phyloP scores from a whole-genome alignment of 2,888 invertebrate species.

The Clusia tigrina region DNA sequence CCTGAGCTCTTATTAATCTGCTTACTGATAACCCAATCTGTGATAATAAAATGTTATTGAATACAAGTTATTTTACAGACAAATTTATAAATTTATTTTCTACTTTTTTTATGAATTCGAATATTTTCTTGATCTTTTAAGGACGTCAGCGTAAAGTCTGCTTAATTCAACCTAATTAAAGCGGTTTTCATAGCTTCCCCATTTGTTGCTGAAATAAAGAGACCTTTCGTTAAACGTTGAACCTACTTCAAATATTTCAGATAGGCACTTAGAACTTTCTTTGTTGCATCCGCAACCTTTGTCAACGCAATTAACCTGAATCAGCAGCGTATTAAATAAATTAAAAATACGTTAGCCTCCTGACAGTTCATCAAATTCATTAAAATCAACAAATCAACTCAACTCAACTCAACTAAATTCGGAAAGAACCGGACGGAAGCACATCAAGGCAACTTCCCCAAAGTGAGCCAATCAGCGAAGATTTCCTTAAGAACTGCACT shows the following conservation, averaged over 20 bases:
- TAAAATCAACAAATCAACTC: constrained; percentile 15
- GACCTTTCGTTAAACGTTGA: constrained; percentile 5
- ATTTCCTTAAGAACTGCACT: constrained; percentile 21
- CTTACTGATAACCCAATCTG: too few species aligned
- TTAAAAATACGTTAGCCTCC: constrained; percentile 15
- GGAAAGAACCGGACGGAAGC: background rate
- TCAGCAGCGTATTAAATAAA: constrained; percentile 8
- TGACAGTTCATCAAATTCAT: constrained; percentile 43
- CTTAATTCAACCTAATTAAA: too few species aligned
- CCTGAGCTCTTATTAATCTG: too few species aligned
- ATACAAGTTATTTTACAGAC: too few species aligned
- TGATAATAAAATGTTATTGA: too few species aligned
- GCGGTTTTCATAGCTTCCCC: too few species aligned
- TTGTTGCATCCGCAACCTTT: constrained; percentile 33
- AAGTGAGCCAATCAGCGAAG: constrained; percentile 32
- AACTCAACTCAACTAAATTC: background rate
- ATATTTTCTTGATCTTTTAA: background rate
- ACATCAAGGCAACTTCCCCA: constrained; percentile 3
- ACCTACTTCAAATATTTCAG: background rate
- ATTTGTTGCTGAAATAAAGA: too few species aligned
- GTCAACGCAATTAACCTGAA: constrained; percentile 36
- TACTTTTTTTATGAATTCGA: too few species aligned
- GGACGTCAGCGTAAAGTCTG: background rate
- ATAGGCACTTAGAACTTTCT: background rate
- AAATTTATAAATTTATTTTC: too few species aligned